phyloP scores from a whole-genome alignment of 2,113 vertebrate species.

The Trachemys scripta region DNA sequence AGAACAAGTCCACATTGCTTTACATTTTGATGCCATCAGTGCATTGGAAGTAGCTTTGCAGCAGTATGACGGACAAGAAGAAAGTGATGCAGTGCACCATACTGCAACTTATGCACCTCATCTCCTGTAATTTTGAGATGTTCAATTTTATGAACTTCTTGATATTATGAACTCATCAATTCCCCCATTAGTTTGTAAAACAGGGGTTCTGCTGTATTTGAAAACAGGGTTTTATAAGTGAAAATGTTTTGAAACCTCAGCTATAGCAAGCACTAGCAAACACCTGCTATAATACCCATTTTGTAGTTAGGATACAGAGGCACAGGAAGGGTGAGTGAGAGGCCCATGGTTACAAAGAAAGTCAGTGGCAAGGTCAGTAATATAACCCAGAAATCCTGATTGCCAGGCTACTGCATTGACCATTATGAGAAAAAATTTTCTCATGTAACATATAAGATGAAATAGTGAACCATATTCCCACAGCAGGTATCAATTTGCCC shows the following conservation, averaged over 20 bases:
- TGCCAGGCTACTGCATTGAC: neutral
- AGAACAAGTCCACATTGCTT: too few relatives aligned
- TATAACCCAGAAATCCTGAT: neutral
- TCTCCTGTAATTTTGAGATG: too few relatives aligned
- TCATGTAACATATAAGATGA: neutral
- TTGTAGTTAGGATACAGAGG: neutral
- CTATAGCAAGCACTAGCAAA: neutral
- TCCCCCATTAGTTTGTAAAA: too few relatives aligned
- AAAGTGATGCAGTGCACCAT: too few relatives aligned
- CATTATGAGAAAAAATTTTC: neutral
- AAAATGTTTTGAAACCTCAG: neutral
- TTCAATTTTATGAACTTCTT: too few relatives aligned
- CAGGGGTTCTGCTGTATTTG: neutral
- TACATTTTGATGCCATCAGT: too few relatives aligned
- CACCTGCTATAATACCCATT: neutral
- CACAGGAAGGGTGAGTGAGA: fast-evolving
- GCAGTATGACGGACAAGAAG: too few relatives aligned
- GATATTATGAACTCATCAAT: too few relatives aligned
- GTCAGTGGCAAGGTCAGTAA: neutral
- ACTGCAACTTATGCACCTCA: too few relatives aligned
- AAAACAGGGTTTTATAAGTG: neutral
- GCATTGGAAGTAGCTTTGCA: too few relatives aligned
- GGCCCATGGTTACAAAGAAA: neutral
- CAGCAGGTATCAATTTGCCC: neutral
- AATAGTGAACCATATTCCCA: neutral